These are phyloP conservation scores for Scelioninae gen. 1 DNA, from an alignment of 2,888 invertebrate genomes.

Conservation along the genomic window DNA sequence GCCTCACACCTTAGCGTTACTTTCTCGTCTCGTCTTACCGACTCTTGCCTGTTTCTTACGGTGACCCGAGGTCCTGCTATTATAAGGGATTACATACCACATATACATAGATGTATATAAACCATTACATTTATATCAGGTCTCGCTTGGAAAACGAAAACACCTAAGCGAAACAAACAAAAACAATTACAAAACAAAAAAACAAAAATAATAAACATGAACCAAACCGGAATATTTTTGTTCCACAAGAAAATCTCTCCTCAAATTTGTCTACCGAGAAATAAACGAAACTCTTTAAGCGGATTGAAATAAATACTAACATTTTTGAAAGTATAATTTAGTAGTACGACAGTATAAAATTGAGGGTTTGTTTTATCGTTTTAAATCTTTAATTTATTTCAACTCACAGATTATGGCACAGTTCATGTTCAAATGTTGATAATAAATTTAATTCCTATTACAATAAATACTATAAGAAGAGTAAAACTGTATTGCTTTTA, in stretches of 20 bases:
- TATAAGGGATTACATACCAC: conserved; percentile 57
- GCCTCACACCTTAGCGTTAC: conserved; percentile 85
- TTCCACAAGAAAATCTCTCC: conserved; percentile 41
- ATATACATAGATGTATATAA: conserved; percentile 29
- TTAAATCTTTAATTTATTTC: too few relatives aligned
- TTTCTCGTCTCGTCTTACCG: conserved; percentile 85
- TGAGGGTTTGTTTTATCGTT: too few relatives aligned
- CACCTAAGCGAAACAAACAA: conserved; percentile 37
- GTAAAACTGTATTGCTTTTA: too few relatives aligned
- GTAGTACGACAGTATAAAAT: too few relatives aligned
- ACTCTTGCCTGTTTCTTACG: conserved; percentile 84
- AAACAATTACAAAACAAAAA: conserved; percentile 40
- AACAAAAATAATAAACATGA: conserved; percentile 47
- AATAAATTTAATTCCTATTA: too few relatives aligned
- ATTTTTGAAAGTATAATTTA: too few relatives aligned
- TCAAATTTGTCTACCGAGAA: conserved; percentile 40
- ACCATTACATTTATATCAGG: conserved; percentile 14
- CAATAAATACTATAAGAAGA: too few relatives aligned
- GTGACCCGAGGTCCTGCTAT: conserved; percentile 86
- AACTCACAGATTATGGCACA: too few relatives aligned
- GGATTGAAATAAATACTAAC: conserved; percentile 7
- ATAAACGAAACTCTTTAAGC: conserved; percentile 33
- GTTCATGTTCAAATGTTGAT: too few relatives aligned
- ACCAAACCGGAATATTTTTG: conserved; percentile 35
- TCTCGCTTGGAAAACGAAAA: conserved; percentile 44